phyloP scores from a whole-genome alignment of 2,888 invertebrate species.

The Xestia c-nigrum region DNA sequence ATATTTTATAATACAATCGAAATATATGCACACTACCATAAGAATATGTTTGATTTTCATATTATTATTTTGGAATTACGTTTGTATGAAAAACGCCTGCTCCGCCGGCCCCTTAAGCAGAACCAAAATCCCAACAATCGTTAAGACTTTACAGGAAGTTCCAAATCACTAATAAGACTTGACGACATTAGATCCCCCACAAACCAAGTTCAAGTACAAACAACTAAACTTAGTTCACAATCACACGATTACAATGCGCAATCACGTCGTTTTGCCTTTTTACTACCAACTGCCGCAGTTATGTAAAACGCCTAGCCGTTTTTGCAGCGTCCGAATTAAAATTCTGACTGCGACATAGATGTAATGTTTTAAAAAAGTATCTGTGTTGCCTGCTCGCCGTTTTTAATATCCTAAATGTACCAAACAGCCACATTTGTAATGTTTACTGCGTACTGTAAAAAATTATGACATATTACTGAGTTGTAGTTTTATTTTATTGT shows the following conservation, averaged over 20 bases:
- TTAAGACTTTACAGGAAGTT: not conserved
- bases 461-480: conserved; percentile 34
- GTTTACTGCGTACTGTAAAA: conserved; percentile 17
- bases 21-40: no score
- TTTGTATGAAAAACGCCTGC: no score
- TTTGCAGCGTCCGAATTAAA: conserved; percentile 54
- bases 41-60: no score
- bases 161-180: conserved; percentile 21
- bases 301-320: conserved; percentile 58
- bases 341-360: conserved; percentile 54
- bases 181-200: conserved; percentile 10
- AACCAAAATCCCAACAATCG: conserved; percentile 13
- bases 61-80: no score
- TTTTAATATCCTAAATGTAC: conserved; percentile 56
- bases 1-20: no score
- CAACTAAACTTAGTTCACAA: conserved; percentile 41
- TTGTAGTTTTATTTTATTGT: conserved; percentile 35
- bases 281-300: conserved; percentile 50
- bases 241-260: conserved; percentile 51
- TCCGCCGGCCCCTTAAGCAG: no score
- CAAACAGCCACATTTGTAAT: conserved; percentile 39
- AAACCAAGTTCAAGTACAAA: conserved; percentile 42
- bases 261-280: conserved; percentile 55
- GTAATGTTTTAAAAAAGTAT: conserved; percentile 50
- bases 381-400: conserved; percentile 14